Base-by-base conservation (phyloP, 2,888 invertebrate species). In the Sarcophaga variegata region DNA sequence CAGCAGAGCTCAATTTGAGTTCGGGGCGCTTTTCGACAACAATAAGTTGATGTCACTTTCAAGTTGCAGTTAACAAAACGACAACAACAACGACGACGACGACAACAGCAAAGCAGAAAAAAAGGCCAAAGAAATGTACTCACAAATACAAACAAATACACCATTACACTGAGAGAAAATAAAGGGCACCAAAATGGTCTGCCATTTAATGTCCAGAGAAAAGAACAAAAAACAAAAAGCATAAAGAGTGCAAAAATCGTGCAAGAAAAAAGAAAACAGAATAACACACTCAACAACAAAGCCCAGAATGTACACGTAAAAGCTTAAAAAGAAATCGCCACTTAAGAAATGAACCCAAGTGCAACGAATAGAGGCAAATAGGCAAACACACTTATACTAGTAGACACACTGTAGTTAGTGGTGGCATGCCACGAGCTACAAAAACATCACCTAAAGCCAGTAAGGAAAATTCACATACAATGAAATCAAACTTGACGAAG, bases 1-100 rank as follows among this genome's bases (percentile, higher is more conserved):
- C 75, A 84, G 85, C 75, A 84, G 85, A 86, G 86, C 86, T 83
- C 87, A 81, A 79, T 87, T 87, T 82, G 71, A 87, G 79, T 81
- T 87, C 87, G 81, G n/a, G 79, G 54, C 75, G 84, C 81, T 79
- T 84, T 87, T 20, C 20, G 17, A 17, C 54, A 54, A 54, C 22
- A 78, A 70, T 78, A 76, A 84, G 70, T 82, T 71, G 84, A 87
- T 87, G 87, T 78, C 84, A 87, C 79, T 84, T 87, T 87, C 22
- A 87, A 76, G 84, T 87, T 87, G 81, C 70, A 87, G 78, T 84
- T 74, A 81, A 81, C 84, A 84, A 87, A 81, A 81, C 67, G 74
- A 59, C 81, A 79, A 78, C 27, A n/a, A 45, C 64, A 10, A 60
- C 17, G 37, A 67, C 20, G 66, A 77, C 37, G 49, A 22, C 27